Evolutionary conservation across 2,113 vertebrate genomes (phyloP), one percentile per base, ranked within the genome.

Genomic region (Mormyrus iriodes): DNA sequence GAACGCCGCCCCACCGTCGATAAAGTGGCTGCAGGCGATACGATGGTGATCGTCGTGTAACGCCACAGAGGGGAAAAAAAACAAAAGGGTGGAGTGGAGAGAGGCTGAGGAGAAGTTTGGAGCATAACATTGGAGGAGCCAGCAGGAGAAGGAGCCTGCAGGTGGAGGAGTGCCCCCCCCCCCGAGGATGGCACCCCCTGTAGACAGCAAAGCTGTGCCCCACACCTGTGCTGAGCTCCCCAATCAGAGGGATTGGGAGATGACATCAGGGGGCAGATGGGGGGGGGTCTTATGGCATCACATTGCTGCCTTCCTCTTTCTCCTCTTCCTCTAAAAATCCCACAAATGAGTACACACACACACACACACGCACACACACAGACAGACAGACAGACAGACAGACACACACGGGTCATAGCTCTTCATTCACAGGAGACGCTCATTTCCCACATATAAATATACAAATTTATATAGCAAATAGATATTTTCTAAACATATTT

Each of bases 221-320:
- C 39, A 61, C 12, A 31, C n/a, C 44, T 46, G 85, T 93, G 92
- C 51, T 91, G 94, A 94, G 91, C 92, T 90, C 92, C 91, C 91
- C 91, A 93, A 94, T 92, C 91, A 92, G 88, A 90, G 76, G 87
- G 61, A 90, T 89, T 93, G 93, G 91, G 83, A 73, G 92, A 93
- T 94, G 94, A 95, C 93, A 94, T 94, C 94, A 95, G 94, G 89
- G 90, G 89, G 90, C 91, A 95, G 91, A 92, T 90, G 92, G 90
- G 90, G 91, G 92, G 91, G 91, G 91, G 90, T 87, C 89, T 91
- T 55, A 69, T 90, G 90, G 92, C 88, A 85, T 91, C 90, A 21
- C 17, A 5, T 17, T 39, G 6, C 85, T 55, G 51, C 51, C 85
- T 55, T 55, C 79, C 17, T 53, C 89, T 89, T 87, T n/a, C 55